phyloP scores from a whole-genome alignment of 2,888 invertebrate species.

The Creontiades dilutus region DNA sequence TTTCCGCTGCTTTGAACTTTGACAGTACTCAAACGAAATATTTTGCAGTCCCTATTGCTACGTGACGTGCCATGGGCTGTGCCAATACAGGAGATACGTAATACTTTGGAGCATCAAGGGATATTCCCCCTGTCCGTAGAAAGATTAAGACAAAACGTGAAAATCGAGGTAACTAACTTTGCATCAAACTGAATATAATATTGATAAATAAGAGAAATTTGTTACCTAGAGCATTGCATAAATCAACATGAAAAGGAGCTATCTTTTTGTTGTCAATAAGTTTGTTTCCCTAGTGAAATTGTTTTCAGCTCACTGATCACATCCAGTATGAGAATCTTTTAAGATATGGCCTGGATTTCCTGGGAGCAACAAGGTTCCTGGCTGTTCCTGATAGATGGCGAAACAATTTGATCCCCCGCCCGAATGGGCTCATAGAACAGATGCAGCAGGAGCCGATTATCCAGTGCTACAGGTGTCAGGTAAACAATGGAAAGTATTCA shows the following conservation, averaged over 20 bases:
- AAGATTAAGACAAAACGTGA: slow-evolving; percentile 78
- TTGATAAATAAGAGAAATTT: no score
- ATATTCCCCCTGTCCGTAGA: slow-evolving; percentile 79
- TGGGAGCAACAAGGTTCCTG: slow-evolving; percentile 79
- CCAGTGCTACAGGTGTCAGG: slow-evolving; percentile 81
- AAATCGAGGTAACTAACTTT: slow-evolving; percentile 78
- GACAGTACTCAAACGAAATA: neutral
- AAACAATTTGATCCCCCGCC: slow-evolving; percentile 69
- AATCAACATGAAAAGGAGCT: no score
- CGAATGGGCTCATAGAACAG: slow-evolving; percentile 73
- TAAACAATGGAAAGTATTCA: slow-evolving; percentile 48
- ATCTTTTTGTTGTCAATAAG: no score
- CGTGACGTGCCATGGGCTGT: slow-evolving; percentile 81
- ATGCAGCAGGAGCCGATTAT: slow-evolving; percentile 78
- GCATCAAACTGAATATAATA: no score
- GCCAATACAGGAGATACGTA: slow-evolving; percentile 79
- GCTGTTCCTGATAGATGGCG: slow-evolving; percentile 78
- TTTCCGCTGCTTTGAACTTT: no score
- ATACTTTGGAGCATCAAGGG: slow-evolving; percentile 79
- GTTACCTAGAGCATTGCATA: no score
- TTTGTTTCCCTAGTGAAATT: neutral
- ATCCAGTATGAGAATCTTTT: slow-evolving; percentile 79
- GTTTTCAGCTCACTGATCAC: slow-evolving; percentile 79
- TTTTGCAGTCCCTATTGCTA: slow-evolving; percentile 78
- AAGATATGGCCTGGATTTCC: slow-evolving; percentile 80